Evolutionary conservation across 2,797 vertebrate genomes (phyloP), one percentile per base, ranked within the genome.

Genomic region (Pterois miles): DNA sequence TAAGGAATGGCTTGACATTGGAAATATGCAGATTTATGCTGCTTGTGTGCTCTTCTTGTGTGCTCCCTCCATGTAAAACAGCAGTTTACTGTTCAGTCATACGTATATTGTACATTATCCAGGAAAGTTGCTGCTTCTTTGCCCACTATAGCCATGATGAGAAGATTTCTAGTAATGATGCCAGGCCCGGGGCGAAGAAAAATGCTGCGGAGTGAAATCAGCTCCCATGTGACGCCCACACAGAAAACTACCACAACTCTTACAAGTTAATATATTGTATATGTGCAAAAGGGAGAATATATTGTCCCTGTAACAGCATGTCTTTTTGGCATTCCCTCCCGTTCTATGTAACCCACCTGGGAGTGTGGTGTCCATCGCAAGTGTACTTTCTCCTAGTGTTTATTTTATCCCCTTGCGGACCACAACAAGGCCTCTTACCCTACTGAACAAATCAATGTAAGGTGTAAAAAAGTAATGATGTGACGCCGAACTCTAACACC

Each of bases 381-480:
- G 72, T 65, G 36, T 65, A 57, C 65, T 70, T 62, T 80, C 52
- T 82, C 58, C 66, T 5, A 53, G 60, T 86, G 63, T 85, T 86
- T 85, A 85, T 90, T 87, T 85, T 63, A 89, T 86, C 72, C 84
- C 81, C 77, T 75, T 62, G 81, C 48, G 38, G 80, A 88, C 80
- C 71, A 85, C 87, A 88, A 83, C 81, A 80, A 85, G 78, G 74
- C 78, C 76, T 88, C 85, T 90, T 89, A 78, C 81, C 71, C 79
- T 70, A 81, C 84, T 89, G 90, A 90, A 91, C 89, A 92, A 92
- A 92, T 93, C 88, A 91, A 90, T 92, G 90, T 87, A 80, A 83
- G 84, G 81, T 87, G 83, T 91, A 92, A 91, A 92, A 89, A 91
- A 89, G 88, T 89, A 91, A 93, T 90, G 90, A 90, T 84, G 87